Evolutionary conservation across 2,888 invertebrate genomes (phyloP).

Genomic region (Leucozona laternaria): DNA sequence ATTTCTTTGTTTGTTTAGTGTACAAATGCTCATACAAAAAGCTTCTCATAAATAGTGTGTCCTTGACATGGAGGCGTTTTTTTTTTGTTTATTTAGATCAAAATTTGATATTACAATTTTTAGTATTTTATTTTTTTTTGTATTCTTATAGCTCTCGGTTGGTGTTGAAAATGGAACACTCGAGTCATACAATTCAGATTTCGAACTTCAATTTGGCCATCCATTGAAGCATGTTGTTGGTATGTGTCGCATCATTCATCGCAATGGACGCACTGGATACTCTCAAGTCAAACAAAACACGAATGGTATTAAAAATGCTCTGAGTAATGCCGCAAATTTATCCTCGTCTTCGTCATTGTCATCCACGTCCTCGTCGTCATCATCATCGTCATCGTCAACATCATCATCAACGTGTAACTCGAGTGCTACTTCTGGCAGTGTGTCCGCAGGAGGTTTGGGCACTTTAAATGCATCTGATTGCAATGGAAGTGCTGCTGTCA

Average conservation of each 20-base stretch:
- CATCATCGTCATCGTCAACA: conserved; percentile 19
- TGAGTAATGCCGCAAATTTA: conserved; percentile 57
- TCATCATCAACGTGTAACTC: conserved; percentile 42
- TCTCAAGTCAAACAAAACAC: conserved; percentile 80
- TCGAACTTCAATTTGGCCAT: conserved; percentile 88
- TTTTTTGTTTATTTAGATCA: background rate
- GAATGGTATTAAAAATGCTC: conserved; percentile 62
- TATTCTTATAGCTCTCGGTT: conserved; percentile 87
- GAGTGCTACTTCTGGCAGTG: conserved; percentile 37
- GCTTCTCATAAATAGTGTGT: conserved; percentile 21
- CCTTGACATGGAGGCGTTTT: conserved; percentile 46
- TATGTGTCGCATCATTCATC: conserved; percentile 83
- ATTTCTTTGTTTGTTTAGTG: conserved; percentile 27
- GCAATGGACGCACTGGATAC: conserved; percentile 81
- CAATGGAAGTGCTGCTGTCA: conserved; percentile 67
- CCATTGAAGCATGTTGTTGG: conserved; percentile 86
- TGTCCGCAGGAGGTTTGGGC: conserved; percentile 40
- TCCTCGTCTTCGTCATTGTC: conserved; percentile 65
- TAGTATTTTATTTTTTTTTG: conserved; percentile 6
- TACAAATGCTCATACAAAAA: conserved; percentile 1
- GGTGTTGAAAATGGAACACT: conserved; percentile 89
- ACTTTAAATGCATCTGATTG: conserved; percentile 48
- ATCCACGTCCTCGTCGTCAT: conserved; percentile 49
- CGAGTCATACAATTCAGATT: conserved; percentile 89
- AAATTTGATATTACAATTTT: background rate